Percentiles rank a stretch among this genome's conserved stretches.
phyloP scores from a whole-genome alignment of 2,888 invertebrate genomes.

The Dorcus hopei region DNA sequence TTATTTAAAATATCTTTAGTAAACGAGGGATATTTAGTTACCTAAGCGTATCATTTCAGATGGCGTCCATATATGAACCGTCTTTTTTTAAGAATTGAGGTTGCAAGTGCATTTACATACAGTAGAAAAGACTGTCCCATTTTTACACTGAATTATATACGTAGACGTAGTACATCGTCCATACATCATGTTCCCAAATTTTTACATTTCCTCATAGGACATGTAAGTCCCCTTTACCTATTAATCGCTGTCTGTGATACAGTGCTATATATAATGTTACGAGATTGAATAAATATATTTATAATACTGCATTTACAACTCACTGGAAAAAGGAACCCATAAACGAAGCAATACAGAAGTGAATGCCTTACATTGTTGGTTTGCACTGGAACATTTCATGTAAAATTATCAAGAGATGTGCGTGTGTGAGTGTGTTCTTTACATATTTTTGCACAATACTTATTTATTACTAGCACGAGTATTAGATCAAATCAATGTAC shows the following conservation, averaged over 20 bases:
- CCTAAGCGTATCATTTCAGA: too few species aligned
- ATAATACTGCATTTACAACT: constrained; percentile 5
- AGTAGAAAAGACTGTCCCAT: too few species aligned
- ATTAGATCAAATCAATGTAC: constrained; percentile 9
- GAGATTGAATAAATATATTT: neutral
- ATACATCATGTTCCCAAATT: neutral
- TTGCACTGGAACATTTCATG: too few species aligned
- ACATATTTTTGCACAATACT: constrained; percentile 17
- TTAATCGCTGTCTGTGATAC: constrained; percentile 13
- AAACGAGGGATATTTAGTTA: neutral
- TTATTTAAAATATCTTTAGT: constrained; percentile 3
- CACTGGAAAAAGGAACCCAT: neutral
- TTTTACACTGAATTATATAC: too few species aligned
- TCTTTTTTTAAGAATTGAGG: too few species aligned
- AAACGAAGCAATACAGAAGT: constrained; percentile 15
- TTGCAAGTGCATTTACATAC: too few species aligned
- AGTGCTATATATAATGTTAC: constrained; percentile 5
- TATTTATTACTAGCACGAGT: constrained; percentile 16
- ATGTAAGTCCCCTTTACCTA: neutral
- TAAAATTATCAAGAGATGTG: too few species aligned
- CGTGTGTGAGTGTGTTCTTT: neutral
- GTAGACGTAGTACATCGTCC: too few species aligned
- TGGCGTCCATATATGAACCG: too few species aligned
- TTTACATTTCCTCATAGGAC: neutral
- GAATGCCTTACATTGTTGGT: constrained; percentile 13